A percentile compares a stretch with the other conserved stretches of the same genome.
These are phyloP conservation scores for Tauraco erythrolophus DNA, from an alignment of 2,113 vertebrate genomes.

Conservation along the genomic window DNA sequence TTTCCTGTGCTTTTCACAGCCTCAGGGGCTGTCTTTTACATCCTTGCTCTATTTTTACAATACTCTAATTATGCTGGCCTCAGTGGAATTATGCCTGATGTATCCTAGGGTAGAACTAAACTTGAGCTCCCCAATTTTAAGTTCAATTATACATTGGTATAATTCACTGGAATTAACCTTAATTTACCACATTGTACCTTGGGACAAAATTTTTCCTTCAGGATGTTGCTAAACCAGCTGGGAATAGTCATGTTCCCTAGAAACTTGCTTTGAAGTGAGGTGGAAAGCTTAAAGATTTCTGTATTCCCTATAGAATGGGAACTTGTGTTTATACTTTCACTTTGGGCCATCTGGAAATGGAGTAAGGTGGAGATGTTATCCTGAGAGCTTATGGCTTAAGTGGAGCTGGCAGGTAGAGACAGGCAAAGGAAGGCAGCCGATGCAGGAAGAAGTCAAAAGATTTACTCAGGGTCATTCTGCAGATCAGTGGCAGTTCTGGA, in stretches of 20 bases:
- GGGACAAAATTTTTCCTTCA: not conserved
- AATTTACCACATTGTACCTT: not conserved
- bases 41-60: constrained; percentile 14
- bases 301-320: accelerated
- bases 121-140: not conserved
- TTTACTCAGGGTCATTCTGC: not conserved
- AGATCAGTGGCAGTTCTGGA: not conserved
- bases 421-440: not conserved
- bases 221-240: not conserved
- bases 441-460: not conserved
- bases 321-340: too few relatives aligned
- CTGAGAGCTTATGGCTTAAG: not conserved
- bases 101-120: not conserved
- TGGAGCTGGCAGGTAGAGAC: not conserved
- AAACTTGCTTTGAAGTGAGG: not conserved
- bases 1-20: not conserved
- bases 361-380: not conserved
- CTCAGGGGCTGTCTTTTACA: not conserved
- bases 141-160: not conserved
- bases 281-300: not conserved
- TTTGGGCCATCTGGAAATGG: accelerated
- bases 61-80: not conserved
- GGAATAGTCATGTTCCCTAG: not conserved
- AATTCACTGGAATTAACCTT: not conserved
- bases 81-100: not conserved